A percentile compares a stretch with the other conserved stretches of the same genome.
Evolutionary conservation across 2,797 vertebrate genomes (phyloP).

Genomic region (Sternotherus odoratus): DNA sequence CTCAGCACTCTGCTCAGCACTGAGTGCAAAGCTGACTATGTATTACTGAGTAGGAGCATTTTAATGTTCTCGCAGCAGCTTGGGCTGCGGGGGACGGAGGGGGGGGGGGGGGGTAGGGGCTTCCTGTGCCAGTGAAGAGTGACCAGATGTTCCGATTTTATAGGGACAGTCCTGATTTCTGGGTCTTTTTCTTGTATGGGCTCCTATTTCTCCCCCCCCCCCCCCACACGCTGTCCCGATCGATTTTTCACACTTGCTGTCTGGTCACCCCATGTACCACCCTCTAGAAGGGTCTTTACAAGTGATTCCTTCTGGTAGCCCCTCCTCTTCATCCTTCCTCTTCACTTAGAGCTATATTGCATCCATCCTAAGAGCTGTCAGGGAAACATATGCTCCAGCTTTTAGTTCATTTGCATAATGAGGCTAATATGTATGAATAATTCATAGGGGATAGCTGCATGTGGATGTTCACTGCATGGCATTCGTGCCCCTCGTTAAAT

Average conservation of each 20-base stretch:
- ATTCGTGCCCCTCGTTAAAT: constrained; percentile 60
- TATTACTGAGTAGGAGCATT: constrained; percentile 45
- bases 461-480: constrained; percentile 65
- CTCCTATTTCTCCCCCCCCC: too few relatives aligned
- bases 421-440: constrained; percentile 90
- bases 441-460: constrained; percentile 78
- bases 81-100: too few relatives aligned
- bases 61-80: constrained; percentile 18
- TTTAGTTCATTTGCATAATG: constrained; percentile 87
- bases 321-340: constrained; percentile 29
- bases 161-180: too few relatives aligned
- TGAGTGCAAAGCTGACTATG: constrained; percentile 39
- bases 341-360: constrained; percentile 73
- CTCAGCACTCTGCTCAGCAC: constrained; percentile 67
- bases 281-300: not conserved
- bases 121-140: not conserved
- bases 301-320: not conserved
- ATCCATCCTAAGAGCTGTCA: constrained; percentile 76
- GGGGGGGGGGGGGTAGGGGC: not conserved
- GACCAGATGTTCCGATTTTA: too few relatives aligned
- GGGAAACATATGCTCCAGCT: constrained; percentile 85
- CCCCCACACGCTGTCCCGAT: too few relatives aligned
- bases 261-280: not conserved
- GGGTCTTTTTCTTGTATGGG: too few relatives aligned
- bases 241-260: too few relatives aligned